A percentile compares a stretch with the other conserved stretches of the same genome.
phyloP scores from a whole-genome alignment of 2,888 invertebrate genomes.

The Bhutanitis thaidina region DNA sequence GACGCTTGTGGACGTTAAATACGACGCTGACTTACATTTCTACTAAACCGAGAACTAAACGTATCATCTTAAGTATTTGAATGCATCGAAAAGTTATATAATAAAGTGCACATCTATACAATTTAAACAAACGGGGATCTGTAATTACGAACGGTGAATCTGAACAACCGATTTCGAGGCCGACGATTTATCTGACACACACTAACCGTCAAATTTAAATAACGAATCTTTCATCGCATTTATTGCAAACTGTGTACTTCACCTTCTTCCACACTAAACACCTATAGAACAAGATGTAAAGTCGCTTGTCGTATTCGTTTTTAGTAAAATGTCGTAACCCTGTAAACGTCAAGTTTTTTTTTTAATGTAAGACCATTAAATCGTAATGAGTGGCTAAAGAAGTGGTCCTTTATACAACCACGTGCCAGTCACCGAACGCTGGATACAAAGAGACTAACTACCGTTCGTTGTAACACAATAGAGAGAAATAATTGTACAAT shows the following conservation, averaged over 20 bases:
- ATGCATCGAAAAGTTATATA: constrained; percentile 23
- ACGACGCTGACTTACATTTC: too few species aligned
- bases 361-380: constrained; percentile 71
- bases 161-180: constrained; percentile 66
- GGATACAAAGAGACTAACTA: constrained; percentile 66
- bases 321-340: constrained; percentile 36
- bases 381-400: constrained; percentile 74
- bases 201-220: constrained; percentile 67
- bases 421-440: constrained; percentile 64
- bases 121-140: constrained; percentile 32
- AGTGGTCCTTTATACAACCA: constrained; percentile 68
- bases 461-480: constrained; percentile 68
- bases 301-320: constrained; percentile 19
- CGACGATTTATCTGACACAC: constrained; percentile 74
- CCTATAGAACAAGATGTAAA: constrained; percentile 26
- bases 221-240: constrained; percentile 60
- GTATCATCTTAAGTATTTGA: not conserved
- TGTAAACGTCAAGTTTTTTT: constrained; percentile 63
- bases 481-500: constrained; percentile 75
- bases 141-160: constrained; percentile 70
- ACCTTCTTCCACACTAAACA: constrained; percentile 20
- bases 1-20: too few species aligned
- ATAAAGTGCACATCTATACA: constrained; percentile 18
- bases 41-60: too few species aligned
- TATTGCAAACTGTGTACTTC: constrained; percentile 29